phyloP scores from a whole-genome alignment of 2,113 vertebrate genomes.

The Antechinus flavipes region DNA sequence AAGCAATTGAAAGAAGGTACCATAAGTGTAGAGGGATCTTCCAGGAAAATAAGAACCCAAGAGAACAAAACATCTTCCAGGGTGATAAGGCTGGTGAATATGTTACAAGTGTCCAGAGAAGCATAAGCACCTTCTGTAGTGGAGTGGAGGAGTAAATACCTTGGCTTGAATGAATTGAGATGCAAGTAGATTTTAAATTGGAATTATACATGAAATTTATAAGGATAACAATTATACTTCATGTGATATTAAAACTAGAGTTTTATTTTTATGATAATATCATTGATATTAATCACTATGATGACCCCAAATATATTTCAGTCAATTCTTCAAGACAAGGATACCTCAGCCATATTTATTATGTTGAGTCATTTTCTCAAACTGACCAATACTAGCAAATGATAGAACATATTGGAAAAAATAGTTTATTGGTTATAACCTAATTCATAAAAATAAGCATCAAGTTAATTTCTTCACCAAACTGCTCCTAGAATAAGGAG shows the following conservation, averaged over 20 bases:
- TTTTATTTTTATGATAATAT: neutral
- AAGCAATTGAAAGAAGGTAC: neutral
- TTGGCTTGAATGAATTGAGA: neutral
- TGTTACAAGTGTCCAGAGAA: neutral
- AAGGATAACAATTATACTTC: neutral
- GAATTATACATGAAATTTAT: neutral
- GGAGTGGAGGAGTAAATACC: neutral
- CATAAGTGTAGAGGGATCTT: neutral
- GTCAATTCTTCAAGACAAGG: neutral
- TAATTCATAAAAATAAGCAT: too few species aligned
- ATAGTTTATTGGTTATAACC: too few species aligned
- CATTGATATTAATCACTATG: neutral
- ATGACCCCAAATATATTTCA: neutral
- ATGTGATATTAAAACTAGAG: neutral
- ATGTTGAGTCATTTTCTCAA: too few species aligned
- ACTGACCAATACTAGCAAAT: too few species aligned
- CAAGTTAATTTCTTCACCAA: too few species aligned
- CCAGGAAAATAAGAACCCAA: neutral
- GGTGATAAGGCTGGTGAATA: neutral
- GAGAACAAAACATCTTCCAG: neutral
- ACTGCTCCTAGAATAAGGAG: too few species aligned
- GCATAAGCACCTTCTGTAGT: neutral
- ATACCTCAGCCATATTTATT: neutral
- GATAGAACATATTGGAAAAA: too few species aligned
- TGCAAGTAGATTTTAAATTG: neutral